Evolutionary conservation across 2,113 vertebrate genomes (phyloP).

Genomic region (Colinus virginianus): DNA sequence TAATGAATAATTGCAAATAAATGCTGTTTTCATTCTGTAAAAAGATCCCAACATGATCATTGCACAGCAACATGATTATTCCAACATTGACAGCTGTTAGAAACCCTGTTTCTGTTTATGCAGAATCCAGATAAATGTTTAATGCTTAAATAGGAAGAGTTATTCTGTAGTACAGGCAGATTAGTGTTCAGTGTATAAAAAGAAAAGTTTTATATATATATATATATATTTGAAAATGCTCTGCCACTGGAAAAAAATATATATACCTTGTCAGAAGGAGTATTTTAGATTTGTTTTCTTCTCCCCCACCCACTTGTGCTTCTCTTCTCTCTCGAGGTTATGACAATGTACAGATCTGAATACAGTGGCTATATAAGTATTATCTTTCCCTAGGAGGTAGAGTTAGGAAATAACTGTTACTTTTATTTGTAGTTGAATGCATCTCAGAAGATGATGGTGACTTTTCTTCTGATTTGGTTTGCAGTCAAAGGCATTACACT

Average conservation of each 20-base stretch:
- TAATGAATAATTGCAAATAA: constrained; percentile 51
- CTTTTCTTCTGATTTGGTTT: not conserved
- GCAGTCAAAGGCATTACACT: constrained; percentile 29
- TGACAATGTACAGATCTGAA: not conserved
- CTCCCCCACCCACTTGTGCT: not conserved
- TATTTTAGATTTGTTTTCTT: constrained; percentile 26
- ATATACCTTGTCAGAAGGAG: not conserved
- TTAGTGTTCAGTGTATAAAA: constrained; percentile 4
- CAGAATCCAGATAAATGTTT: constrained; percentile 35
- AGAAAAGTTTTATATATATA: not conserved
- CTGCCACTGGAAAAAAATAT: not conserved
- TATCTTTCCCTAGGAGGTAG: not conserved
- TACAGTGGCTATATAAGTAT: not conserved
- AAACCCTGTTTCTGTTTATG: not conserved
- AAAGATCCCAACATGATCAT: constrained; percentile 27
- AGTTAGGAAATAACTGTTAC: constrained; percentile 4
- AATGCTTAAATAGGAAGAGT: not conserved
- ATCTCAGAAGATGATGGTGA: not conserved
- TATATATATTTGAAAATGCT: constrained; percentile 28
- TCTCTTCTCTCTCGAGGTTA: not conserved
- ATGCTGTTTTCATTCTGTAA: constrained; percentile 45
- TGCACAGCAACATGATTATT: constrained; percentile 29
- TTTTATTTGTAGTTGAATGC: constrained; percentile 48
- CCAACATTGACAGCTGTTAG: constrained; percentile 21
- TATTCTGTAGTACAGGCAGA: not conserved